Evolutionary conservation across 1,140 invertebrate genomes (phyloP), one percentile per base, ranked within the genome.

Genomic region (Bombus superbus): DNA sequence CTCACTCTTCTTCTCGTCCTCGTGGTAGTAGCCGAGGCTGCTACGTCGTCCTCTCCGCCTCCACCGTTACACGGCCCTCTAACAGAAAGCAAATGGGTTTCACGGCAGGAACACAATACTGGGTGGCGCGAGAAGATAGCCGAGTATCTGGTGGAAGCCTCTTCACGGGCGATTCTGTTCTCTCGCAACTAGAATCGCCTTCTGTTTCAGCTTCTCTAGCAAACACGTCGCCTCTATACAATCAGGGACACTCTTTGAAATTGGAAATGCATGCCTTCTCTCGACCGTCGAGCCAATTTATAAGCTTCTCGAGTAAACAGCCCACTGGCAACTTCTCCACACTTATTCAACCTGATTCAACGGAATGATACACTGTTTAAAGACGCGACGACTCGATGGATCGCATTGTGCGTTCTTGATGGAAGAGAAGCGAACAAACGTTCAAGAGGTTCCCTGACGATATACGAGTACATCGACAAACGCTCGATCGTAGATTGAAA

Each of bases 81-180:
- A 86, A 35, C 79, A 42, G 83, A 83, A 86, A 89, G 88, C 88
- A 83, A 79, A 82, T 89, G 81, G 88, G 77, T 78, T 86, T 79
- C 79, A 59, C 64, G 44, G 78, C 53, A 79, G 62, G 44, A 28
- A 62, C 75, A 86, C 72, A 81, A 85, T 71, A 64, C 59, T 28
- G 72, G 35, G 53, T 57, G 76, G 59, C 42, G 35, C 42, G 53
- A 10, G 47, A 72, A 74, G 82, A 83, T 83, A 76, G 82, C 74
- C 8, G 53, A 35, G 71, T 74, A 85, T 85, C 78, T 47, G 44
- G 35, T 64, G 59, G 68, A 44, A 28, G 40, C 47, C 35, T 38
- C 75, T 59, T 62, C 64, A 13, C 47, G 40, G 53, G 15, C 81
- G 25, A 71, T 40, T 62, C 59, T 62, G 28, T 44, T 53, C 38